phyloP scores from a whole-genome alignment of 2,888 invertebrate genomes.

The Dicranocentrus wangi region DNA sequence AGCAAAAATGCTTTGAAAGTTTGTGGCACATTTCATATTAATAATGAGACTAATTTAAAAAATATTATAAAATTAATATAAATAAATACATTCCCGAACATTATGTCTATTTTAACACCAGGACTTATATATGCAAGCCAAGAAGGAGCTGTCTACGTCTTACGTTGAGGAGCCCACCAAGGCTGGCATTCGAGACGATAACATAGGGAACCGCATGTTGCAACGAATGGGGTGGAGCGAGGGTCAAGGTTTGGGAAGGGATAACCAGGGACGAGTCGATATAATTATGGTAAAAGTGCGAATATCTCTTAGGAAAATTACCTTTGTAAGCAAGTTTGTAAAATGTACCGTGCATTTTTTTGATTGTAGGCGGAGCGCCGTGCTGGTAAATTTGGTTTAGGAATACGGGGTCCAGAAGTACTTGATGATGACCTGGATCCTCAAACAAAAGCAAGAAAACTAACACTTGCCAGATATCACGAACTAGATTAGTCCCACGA shows the following conservation, averaged over 20 bases:
- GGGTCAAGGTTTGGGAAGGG: conserved; percentile 94
- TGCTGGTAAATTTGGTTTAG: conserved; percentile 87
- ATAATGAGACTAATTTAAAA: not conserved
- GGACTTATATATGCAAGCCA: conserved; percentile 82
- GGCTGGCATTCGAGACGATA: conserved; percentile 86
- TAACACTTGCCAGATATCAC: conserved; percentile 90
- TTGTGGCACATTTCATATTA: conserved; percentile 6
- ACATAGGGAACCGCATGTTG: conserved; percentile 94
- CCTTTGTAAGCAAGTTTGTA: not conserved
- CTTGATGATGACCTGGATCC: conserved; percentile 89
- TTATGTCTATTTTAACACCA: conserved; percentile 35
- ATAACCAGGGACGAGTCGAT: conserved; percentile 92
- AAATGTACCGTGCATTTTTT: conserved; percentile 31
- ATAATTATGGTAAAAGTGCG: conserved; percentile 85
- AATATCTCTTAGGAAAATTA: not conserved
- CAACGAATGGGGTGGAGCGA: conserved; percentile 99
- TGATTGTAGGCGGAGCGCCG: conserved; percentile 79
- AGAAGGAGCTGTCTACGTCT: conserved; percentile 75
- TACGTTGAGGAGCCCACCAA: conserved; percentile 78
- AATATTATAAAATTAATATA: conserved; percentile 2
- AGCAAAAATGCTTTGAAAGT: conserved; percentile 79
- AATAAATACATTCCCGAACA: not conserved
- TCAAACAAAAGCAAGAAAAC: conserved; percentile 90
- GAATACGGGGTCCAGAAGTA: conserved; percentile 86
- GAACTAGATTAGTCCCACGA: conserved; percentile 80